Evolutionary conservation across 2,113 vertebrate genomes (phyloP).

Genomic region (Uropsilus gracilis): DNA sequence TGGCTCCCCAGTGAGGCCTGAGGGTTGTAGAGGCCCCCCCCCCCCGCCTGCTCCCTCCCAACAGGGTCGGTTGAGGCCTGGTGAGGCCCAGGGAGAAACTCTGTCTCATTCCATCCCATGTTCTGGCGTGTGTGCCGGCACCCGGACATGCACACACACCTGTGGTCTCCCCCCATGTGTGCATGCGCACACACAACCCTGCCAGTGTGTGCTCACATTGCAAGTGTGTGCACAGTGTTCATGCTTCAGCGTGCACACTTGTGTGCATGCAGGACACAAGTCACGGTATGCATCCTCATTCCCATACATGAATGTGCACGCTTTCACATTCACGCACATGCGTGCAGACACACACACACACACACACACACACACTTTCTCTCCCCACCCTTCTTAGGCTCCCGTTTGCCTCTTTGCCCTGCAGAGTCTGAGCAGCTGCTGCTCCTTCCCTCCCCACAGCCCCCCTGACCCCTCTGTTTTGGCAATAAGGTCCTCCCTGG

Average conservation of each 20-base stretch:
- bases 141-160: rapidly evolving
- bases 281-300: neutral
- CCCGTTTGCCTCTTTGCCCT: neutral
- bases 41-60: neutral
- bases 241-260: neutral
- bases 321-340: too few species aligned
- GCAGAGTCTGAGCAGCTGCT: neutral
- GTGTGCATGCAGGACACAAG: too few species aligned
- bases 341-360: neutral
- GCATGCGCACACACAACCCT: too few species aligned
- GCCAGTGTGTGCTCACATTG: too few species aligned
- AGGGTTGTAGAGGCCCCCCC: neutral
- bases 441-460: neutral
- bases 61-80: neutral
- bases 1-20: neutral
- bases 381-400: neutral
- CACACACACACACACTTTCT: neutral
- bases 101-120: too few species aligned
- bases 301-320: too few species aligned
- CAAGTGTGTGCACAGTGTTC: neutral
- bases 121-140: neutral
- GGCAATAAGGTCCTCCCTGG: neutral
- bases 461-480: neutral
- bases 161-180: too few species aligned
- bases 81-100: neutral